A percentile compares a stretch with the other conserved stretches of the same genome.
Conservation (phyloP, 2,113 vertebrate species). For the Glaucomys volans region DNA sequence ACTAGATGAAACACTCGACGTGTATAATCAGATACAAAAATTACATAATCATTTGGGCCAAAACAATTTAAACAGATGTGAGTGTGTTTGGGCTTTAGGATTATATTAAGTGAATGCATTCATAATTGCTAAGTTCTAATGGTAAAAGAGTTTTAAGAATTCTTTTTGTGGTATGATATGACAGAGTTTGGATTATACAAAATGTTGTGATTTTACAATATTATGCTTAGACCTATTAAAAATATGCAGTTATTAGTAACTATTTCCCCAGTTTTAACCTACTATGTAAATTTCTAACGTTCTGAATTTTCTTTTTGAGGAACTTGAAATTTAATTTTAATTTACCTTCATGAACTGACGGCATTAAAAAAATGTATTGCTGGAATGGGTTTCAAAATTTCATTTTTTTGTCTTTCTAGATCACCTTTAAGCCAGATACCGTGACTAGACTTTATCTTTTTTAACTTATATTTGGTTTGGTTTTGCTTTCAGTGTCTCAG, state of each 20-base stretch:
- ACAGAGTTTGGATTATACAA: neutral
- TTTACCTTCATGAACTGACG: no score
- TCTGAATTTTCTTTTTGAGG: no score
- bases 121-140: neutral
- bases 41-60: neutral
- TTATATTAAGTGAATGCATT: neutral
- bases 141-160: neutral
- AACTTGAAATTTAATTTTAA: no score
- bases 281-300: no score
- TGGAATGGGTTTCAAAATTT: no score
- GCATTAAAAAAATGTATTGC: no score
- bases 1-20: neutral
- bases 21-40: neutral
- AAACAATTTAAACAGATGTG: neutral
- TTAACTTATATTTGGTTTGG: no score
- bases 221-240: neutral
- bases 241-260: neutral
- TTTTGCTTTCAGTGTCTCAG: no score
- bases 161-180: neutral
- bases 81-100: neutral
- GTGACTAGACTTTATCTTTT: no score
- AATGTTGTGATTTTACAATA: neutral
- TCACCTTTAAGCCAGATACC: no score
- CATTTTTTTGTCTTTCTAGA: no score
- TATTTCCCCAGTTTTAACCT: neutral